Evolutionary conservation across 37 sponge, comb jelly and placozoan genomes (phyloP).

Genomic region (Tethya wilhelma): DNA sequence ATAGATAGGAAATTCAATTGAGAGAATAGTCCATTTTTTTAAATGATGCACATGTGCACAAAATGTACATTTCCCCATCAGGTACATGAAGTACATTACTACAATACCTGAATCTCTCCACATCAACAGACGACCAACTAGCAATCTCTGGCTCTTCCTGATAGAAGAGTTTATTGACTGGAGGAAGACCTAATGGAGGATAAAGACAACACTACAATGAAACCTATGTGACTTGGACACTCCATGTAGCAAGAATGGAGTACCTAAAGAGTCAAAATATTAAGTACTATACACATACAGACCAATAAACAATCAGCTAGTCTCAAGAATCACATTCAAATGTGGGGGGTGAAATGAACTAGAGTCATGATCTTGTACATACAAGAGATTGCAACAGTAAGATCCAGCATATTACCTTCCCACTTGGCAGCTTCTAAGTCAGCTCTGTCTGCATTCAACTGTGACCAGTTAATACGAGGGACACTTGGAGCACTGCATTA

Average conservation of each 20-base stretch:
- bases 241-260: too few relatives aligned
- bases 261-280: too few relatives aligned
- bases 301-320: too few relatives aligned
- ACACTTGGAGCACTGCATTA: too few relatives aligned
- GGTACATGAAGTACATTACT: too few relatives aligned
- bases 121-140: slow-evolving; percentile 36
- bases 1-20: too few relatives aligned
- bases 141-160: slow-evolving; percentile 63
- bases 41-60: too few relatives aligned
- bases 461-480: slow-evolving; percentile 57
- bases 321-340: too few relatives aligned
- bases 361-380: too few relatives aligned
- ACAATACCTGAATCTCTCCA: slow-evolving; percentile 69
- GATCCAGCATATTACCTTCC: slow-evolving; percentile 11
- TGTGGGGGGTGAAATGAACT: too few relatives aligned
- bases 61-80: background rate
- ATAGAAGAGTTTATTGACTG: slow-evolving; percentile 81
- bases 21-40: too few relatives aligned
- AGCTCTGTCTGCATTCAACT: slow-evolving; percentile 47
- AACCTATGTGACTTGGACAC: background rate
- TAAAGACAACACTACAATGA: background rate
- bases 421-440: slow-evolving; percentile 56
- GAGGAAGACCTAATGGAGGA: slow-evolving; percentile 59
- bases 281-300: too few relatives aligned
- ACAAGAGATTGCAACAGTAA: background rate